These are phyloP conservation scores for Daubentonia madagascariensis DNA, from an alignment of 2,113 vertebrate species.

Conservation along the genomic window DNA sequence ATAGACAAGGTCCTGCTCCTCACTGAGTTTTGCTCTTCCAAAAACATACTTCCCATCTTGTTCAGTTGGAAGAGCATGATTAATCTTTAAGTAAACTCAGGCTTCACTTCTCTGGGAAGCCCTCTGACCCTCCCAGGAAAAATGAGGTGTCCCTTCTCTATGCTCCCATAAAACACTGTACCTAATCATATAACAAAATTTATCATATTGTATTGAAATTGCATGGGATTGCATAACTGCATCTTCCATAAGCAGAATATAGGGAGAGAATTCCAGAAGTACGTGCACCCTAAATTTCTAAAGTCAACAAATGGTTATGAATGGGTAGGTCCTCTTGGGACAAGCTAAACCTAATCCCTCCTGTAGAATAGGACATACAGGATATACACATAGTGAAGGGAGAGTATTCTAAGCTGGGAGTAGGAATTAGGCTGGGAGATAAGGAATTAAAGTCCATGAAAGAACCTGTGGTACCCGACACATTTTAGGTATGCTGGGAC, in stretches of 20 bases:
- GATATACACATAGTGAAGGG: neutral
- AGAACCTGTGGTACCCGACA: too few relatives aligned
- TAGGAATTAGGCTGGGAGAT: neutral
- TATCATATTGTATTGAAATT: neutral
- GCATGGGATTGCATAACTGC: neutral
- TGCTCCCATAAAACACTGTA: neutral
- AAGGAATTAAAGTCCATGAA: neutral
- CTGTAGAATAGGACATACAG: neutral
- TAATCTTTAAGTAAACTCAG: neutral
- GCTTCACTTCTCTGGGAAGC: neutral
- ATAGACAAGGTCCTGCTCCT: neutral
- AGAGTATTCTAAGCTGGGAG: neutral
- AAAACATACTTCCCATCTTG: neutral
- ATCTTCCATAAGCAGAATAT: neutral
- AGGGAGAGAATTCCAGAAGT: neutral
- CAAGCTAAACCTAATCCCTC: neutral
- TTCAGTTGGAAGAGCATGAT: neutral
- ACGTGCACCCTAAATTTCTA: neutral
- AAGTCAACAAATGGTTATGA: neutral
- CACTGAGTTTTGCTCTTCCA: neutral
- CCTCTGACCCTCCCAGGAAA: neutral
- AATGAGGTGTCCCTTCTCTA: neutral
- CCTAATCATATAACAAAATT: neutral
- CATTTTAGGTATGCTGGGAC: neutral
- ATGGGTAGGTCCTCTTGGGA: neutral